Percentiles rank a stretch among this genome's conserved stretches.
phyloP scores from a whole-genome alignment of 2,113 vertebrate species.

The Eudyptes chrysolophus region DNA sequence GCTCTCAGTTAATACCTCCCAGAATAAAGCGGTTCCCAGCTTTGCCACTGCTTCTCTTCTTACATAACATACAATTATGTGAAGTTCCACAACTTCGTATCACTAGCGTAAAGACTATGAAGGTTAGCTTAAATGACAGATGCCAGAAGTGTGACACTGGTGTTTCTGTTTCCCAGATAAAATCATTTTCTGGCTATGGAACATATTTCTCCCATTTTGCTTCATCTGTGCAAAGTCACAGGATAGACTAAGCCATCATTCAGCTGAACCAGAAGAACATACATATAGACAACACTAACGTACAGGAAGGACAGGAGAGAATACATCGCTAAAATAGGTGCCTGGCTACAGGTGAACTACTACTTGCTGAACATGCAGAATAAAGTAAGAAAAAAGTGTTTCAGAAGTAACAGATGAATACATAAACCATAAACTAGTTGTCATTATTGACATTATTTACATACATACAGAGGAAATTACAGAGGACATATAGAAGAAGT shows the following conservation, averaged over 20 bases:
- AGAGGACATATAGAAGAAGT: neutral
- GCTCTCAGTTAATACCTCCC: neutral
- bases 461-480: neutral
- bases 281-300: neutral
- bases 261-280: neutral
- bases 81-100: neutral
- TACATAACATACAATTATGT: neutral
- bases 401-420: neutral
- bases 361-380: neutral
- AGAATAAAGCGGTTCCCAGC: neutral
- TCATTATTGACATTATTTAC: neutral
- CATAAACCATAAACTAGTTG: neutral
- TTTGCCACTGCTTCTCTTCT: neutral
- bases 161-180: neutral
- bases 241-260: neutral
- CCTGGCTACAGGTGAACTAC: neutral
- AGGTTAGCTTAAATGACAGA: neutral
- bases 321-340: neutral
- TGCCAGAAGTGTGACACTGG: neutral
- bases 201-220: neutral
- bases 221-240: neutral
- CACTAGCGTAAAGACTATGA: neutral
- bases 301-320: neutral
- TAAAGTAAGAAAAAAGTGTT: neutral
- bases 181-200: rapidly evolving